phyloP scores from a whole-genome alignment of 2,113 vertebrate species.

The Calidris pygmaea region DNA sequence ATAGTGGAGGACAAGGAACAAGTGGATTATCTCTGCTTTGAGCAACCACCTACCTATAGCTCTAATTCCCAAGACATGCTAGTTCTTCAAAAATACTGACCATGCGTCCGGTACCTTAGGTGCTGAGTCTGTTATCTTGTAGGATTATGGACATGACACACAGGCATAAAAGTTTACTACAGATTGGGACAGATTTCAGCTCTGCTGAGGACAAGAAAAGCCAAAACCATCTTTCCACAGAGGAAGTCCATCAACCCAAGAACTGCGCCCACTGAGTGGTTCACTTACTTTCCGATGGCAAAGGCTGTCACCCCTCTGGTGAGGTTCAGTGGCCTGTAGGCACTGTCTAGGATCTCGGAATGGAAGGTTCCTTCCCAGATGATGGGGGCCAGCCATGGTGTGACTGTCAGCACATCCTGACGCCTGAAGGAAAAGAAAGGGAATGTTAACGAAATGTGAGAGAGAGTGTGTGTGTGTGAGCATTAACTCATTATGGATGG shows the following conservation, averaged over 20 bases:
- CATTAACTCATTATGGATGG: not conserved
- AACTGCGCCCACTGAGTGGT: not conserved
- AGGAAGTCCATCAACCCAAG: not conserved
- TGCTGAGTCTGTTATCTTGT: not conserved
- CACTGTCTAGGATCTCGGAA: slow-evolving; percentile 55
- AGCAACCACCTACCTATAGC: not conserved
- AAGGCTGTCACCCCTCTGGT: slow-evolving; percentile 73
- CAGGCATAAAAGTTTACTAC: not conserved
- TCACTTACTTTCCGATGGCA: slow-evolving; percentile 74
- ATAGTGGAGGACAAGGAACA: not conserved
- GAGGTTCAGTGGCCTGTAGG: slow-evolving; percentile 65
- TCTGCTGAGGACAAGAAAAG: not conserved
- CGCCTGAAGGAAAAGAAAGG: not conserved
- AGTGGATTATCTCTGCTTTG: not conserved
- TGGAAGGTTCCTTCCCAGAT: slow-evolving; percentile 79
- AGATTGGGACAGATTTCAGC: not conserved
- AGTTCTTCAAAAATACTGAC: not conserved
- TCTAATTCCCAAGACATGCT: not conserved
- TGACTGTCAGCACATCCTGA: slow-evolving; percentile 67
- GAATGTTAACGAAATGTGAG: not conserved
- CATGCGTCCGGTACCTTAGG: not conserved
- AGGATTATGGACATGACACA: not conserved
- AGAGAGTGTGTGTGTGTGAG: not conserved
- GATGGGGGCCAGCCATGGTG: slow-evolving; percentile 80
- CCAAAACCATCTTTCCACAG: not conserved